Conservation (phyloP, 2,113 vertebrate genomes). For the Nannospalax galili region DNA sequence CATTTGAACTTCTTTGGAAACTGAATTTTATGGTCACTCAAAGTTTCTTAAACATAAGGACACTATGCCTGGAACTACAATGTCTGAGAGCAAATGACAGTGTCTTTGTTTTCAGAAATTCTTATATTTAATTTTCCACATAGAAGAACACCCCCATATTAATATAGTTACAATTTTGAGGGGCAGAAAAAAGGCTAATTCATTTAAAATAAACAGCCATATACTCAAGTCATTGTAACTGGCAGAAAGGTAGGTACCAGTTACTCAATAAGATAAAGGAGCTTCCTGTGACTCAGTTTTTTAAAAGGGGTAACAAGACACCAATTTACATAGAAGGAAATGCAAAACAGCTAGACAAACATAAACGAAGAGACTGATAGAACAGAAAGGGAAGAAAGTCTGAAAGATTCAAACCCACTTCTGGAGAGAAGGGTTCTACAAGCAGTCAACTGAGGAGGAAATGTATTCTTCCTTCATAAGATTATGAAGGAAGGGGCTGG, state of each 20-base stretch:
- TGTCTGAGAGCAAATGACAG: not conserved
- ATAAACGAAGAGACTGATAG: not conserved
- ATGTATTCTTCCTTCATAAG: conserved; percentile 29
- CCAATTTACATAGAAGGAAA: not conserved
- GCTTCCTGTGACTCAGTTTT: not conserved
- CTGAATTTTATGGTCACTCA: not conserved
- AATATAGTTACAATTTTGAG: not conserved
- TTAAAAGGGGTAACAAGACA: not conserved
- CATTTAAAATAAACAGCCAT: not conserved
- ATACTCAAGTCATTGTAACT: not conserved
- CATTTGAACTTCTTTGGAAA: not conserved
- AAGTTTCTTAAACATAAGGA: not conserved
- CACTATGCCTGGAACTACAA: not conserved
- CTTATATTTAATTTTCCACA: not conserved
- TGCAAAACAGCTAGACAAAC: not conserved
- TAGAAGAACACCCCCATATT: not conserved
- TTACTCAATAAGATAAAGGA: not conserved
- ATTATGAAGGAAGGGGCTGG: too few relatives aligned
- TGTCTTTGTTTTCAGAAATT: not conserved
- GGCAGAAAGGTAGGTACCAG: not conserved
- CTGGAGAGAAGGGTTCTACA: not conserved
- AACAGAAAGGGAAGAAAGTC: not conserved
- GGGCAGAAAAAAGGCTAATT: not conserved
- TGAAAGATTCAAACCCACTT: not conserved
- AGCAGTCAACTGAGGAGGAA: not conserved